phyloP scores from a whole-genome alignment of 2,888 invertebrate species.

The Shargacucullia verbasci region DNA sequence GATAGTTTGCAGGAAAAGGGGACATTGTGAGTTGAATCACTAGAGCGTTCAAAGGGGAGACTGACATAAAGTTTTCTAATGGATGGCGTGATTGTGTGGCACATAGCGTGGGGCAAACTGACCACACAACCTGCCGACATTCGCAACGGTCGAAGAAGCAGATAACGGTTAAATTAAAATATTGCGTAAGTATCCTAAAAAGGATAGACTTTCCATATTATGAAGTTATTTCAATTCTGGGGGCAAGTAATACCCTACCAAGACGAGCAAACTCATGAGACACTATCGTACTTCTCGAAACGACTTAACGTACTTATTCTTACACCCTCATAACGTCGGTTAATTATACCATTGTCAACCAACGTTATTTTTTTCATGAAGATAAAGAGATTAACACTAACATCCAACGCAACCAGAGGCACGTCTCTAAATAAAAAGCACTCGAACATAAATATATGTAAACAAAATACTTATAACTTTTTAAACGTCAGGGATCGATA shows the following conservation, averaged over 20 bases:
- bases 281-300: too few relatives aligned
- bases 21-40: constrained; percentile 60
- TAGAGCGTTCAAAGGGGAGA: constrained; percentile 67
- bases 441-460: background rate
- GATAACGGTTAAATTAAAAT: constrained; percentile 6
- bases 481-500: constrained; percentile 14
- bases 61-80: constrained; percentile 62
- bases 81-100: constrained; percentile 56
- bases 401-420: background rate
- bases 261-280: too few relatives aligned
- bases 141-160: constrained; percentile 30
- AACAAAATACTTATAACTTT: constrained; percentile 17
- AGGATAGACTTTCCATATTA: too few relatives aligned
- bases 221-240: too few relatives aligned
- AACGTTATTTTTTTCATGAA: too few relatives aligned
- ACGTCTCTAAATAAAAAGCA: background rate
- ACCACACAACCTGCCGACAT: constrained; percentile 42
- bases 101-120: constrained; percentile 24
- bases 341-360: too few relatives aligned
- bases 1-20: constrained; percentile 63
- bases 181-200: too few relatives aligned
- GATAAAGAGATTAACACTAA: background rate
- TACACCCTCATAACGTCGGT: too few relatives aligned
- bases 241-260: too few relatives aligned
- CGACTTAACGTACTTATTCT: too few relatives aligned